Base-by-base conservation (phyloP, 2,888 invertebrate species). In the Iselma pallidipennis region DNA sequence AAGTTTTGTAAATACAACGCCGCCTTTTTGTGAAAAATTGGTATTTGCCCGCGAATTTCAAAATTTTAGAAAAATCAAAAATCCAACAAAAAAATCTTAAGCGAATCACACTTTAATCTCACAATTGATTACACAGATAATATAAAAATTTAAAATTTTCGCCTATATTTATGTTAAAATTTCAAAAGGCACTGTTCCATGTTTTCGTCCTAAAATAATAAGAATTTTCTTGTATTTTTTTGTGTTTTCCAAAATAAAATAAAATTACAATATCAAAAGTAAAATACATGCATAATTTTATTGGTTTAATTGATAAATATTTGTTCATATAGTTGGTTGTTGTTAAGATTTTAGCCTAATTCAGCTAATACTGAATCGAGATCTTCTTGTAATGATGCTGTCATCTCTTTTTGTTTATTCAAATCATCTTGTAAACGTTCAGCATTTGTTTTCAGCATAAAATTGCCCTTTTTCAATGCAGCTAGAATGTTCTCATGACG, bases 401-500 rank as follows among this genome's bases (percentile, higher is more conserved):
- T 91, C 81, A 91, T 88, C 72, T 94, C 93, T 71, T 91, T 89
- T 72, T 94, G 92, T 76, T 91, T 92, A 57, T 89, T 87, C 49
- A 95, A 87, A 76, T 94, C 93, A 78, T 95, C 95, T 79, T 94
- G 92, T 61, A 94, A 82, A 74, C 93, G 85, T 80, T 95, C 95
- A 0, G 94, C 92, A 77, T 94, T 95, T 0, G 94, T 91, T 83
- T 94, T 92, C 10, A 95, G 84, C 70, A 95, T 84, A 65, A 93
- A 91, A 76, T 95, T 95, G 50, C 94, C 94, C 77, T 95, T 95
- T 81, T 92, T 94, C 74, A 95, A 83, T 0, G 93, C 92, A 37
- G 89, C 86, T 9, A 95, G 83, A 65, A 91, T 86, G 51, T 89
- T 89, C 78, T 95, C 95, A 78, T 94, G 91, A 55, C 89, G 86